Conservation (phyloP, 1,140 invertebrate species). For the Octopus bimaculoides region DNA sequence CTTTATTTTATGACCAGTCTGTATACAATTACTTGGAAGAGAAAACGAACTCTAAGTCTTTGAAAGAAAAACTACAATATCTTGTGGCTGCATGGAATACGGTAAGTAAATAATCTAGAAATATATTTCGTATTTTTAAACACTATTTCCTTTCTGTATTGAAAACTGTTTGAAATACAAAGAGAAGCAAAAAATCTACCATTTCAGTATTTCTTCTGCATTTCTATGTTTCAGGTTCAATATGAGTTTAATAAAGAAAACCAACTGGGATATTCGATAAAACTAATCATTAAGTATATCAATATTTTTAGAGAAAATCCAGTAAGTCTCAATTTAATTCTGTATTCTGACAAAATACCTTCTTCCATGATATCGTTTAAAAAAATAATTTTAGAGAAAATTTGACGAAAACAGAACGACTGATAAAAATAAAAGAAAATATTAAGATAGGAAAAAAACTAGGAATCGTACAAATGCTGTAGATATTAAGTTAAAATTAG, state of each 20-base stretch:
- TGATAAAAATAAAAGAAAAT: background rate
- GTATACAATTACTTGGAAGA: background rate
- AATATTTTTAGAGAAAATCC: background rate
- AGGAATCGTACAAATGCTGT: background rate
- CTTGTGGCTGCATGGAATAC: background rate
- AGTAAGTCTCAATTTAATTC: background rate
- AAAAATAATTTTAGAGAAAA: no score
- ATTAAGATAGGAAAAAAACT: background rate
- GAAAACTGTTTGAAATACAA: background rate
- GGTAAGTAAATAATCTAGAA: background rate
- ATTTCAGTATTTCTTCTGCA: background rate
- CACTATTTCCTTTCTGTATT: background rate
- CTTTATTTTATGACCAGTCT: background rate
- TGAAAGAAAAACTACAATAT: background rate
- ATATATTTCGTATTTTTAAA: background rate
- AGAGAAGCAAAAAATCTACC: background rate
- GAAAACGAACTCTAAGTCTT: background rate
- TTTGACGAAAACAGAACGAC: background rate
- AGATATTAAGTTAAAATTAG: background rate
- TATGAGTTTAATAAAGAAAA: slow-evolving; percentile 4
- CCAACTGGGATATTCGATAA: background rate
- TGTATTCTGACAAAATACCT: background rate
- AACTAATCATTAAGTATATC: background rate
- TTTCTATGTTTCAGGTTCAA: background rate
- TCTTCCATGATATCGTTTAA: no score